Conservation (phyloP, 2,113 vertebrate genomes). For the Pteronura brasiliensis region DNA sequence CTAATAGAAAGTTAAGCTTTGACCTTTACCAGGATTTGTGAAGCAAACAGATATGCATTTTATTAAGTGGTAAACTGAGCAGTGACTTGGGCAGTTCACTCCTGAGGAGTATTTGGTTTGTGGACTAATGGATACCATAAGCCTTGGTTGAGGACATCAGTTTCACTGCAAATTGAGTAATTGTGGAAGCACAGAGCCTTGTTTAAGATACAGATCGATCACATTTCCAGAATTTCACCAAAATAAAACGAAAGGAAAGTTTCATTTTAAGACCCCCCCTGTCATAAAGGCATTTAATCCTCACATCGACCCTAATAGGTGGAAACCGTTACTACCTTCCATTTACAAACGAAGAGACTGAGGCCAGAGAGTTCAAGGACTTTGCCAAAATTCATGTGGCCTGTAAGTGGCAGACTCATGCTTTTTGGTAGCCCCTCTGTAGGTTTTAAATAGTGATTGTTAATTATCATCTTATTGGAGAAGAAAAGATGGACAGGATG, state of each 20-base stretch:
- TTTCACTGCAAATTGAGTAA: not conserved
- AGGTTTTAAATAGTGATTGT: not conserved
- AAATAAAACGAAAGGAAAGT: not conserved
- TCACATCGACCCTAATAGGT: not conserved
- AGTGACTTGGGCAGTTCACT: accelerated
- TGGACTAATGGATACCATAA: not conserved
- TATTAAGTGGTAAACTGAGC: not conserved
- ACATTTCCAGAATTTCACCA: not conserved
- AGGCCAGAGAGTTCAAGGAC: not conserved
- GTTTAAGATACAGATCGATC: not conserved
- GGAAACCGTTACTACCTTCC: not conserved
- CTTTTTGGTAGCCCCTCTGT: not conserved
- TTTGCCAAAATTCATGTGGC: not conserved
- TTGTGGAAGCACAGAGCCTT: not conserved
- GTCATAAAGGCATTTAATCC: not conserved
- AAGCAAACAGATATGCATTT: not conserved
- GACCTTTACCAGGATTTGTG: not conserved
- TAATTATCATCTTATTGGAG: not conserved
- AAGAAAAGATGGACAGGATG: not conserved
- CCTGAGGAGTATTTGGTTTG: not conserved
- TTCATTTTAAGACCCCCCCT: not conserved
- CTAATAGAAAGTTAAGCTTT: not conserved
- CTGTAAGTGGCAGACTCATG: not conserved
- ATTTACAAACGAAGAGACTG: not conserved
- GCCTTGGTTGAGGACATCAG: not conserved